Evolutionary conservation across 2,113 vertebrate species (phyloP), one percentile per base, ranked within the genome.

Genomic region (Pteruthius melanotis): DNA sequence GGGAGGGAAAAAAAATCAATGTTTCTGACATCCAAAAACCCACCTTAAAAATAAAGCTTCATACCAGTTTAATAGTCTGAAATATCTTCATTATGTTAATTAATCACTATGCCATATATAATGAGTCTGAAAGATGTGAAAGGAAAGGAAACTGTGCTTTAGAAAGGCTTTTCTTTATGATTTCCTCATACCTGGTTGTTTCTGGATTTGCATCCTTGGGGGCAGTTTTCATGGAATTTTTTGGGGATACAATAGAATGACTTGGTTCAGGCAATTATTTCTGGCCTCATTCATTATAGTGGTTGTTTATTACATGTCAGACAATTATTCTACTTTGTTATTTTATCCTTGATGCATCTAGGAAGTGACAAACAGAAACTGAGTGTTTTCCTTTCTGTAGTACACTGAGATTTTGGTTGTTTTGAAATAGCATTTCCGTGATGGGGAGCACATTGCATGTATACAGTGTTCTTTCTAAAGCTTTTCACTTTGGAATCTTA

Each of bases 1-100:
- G 22, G 54, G 52, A n/a, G 16, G 13, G 4, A 40, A 21, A 66
- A 66, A 24, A 53, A 23, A 33, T 6, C 7, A 1, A 0, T 47
- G 28, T 83, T 33, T 16, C 21, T 52, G 45, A 11, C 21, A 44
- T 53, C 37, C 13, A 11, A n/a, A 75, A 70, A 11, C 1, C 1
- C 13, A 21, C 15, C 2, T 10, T 50, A 54, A 76, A 89, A 83
- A 45, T 68, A 47, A 60, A 65, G 15, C 74, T 66, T 50, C 19
- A 3, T 54, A 26, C 4, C 23, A 35, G 18, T 79, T 71, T 23
- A 53, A 17, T 75, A 63, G 31, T 50, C 39, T 45, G 44, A 83
- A 88, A 6, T 79, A n/a, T n/a, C 57, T 79, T 60, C 4, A 10
- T 57, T 31, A 20, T 78, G 15, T 39, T 83, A 11, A 12, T 83